A percentile compares a stretch with the other conserved stretches of the same genome.
phyloP scores from a whole-genome alignment of 2,113 vertebrate species.

The Gobio gobio region DNA sequence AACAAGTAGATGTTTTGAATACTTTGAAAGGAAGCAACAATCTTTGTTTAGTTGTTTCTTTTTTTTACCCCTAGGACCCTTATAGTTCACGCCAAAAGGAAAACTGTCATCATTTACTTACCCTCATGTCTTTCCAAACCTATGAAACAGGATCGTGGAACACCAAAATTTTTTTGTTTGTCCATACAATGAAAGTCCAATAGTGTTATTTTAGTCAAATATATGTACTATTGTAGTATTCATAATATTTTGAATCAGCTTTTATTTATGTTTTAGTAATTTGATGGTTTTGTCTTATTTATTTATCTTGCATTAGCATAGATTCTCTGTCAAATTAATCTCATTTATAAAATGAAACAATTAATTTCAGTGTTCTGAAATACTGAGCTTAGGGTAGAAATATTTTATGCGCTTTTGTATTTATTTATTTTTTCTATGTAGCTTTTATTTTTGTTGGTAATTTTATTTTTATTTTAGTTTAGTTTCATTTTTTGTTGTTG shows the following conservation, averaged over 20 bases:
- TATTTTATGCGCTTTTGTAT: too few relatives aligned
- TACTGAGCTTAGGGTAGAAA: too few relatives aligned
- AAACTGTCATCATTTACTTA: not conserved
- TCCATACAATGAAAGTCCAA: not conserved
- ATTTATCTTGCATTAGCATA: too few relatives aligned
- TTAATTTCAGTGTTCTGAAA: too few relatives aligned
- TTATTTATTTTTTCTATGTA: too few relatives aligned
- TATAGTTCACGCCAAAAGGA: not conserved
- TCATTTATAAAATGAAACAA: too few relatives aligned
- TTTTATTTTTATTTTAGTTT: not conserved
- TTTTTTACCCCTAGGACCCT: too few relatives aligned
- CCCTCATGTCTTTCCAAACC: not conserved
- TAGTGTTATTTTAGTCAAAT: not conserved
- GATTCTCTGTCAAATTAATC: too few relatives aligned
- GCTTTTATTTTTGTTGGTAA: too few relatives aligned
- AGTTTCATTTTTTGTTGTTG: not conserved
- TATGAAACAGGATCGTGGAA: not conserved
- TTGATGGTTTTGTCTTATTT: too few relatives aligned
- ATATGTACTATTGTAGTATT: not conserved
- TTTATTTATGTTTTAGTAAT: not conserved
- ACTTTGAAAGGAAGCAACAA: conserved; percentile 18
- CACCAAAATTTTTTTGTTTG: not conserved
- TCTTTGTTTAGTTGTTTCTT: not conserved
- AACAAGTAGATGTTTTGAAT: conserved; percentile 16
- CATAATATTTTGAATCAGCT: not conserved